Conservation (phyloP, 2,888 invertebrate genomes). For the Caenorhabditis sp. region DNA sequence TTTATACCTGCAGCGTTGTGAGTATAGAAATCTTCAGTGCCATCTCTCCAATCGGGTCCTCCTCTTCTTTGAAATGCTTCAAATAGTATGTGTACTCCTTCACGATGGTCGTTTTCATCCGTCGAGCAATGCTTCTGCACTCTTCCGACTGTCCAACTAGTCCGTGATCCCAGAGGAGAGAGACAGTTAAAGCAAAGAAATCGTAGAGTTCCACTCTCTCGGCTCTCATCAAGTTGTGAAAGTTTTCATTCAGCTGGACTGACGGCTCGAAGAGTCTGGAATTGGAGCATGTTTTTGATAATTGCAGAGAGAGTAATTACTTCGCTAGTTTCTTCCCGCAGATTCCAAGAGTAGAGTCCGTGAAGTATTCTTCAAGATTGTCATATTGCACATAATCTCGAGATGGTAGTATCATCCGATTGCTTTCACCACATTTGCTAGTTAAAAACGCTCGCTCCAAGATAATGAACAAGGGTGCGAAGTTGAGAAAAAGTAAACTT, state of each 20-base stretch:
- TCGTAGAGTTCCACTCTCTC: slow-evolving; percentile 55
- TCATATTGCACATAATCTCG: slow-evolving; percentile 11
- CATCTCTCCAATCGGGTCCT: slow-evolving; percentile 38
- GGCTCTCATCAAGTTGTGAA: slow-evolving; percentile 42
- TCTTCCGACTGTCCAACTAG: slow-evolving; percentile 61
- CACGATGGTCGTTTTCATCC: slow-evolving; percentile 34
- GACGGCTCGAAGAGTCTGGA: slow-evolving; percentile 63
- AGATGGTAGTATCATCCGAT: slow-evolving; percentile 17
- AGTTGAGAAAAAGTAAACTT: slow-evolving; percentile 30
- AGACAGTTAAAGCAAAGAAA: slow-evolving; percentile 54
- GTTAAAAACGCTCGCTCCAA: slow-evolving; percentile 33
- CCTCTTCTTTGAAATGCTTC: slow-evolving; percentile 32
- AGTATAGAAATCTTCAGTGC: slow-evolving; percentile 49
- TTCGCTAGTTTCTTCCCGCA: slow-evolving; percentile 31
- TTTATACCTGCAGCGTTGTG: slow-evolving; percentile 26
- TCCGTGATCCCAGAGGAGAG: slow-evolving; percentile 66
- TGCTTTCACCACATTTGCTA: neutral
- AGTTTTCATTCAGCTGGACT: slow-evolving; percentile 36
- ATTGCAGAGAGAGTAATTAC: neutral
- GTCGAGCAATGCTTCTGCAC: slow-evolving; percentile 39
- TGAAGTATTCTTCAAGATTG: slow-evolving; percentile 27
- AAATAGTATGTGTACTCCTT: slow-evolving; percentile 59
- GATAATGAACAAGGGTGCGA: slow-evolving; percentile 17
- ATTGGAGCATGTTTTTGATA: neutral
- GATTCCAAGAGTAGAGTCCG: slow-evolving; percentile 11